Percentiles rank a stretch among this genome's conserved stretches.
Conservation (phyloP, 30 jellyfish, hydroid and myxozoan species). For the Rhopilema esculentum region DNA sequence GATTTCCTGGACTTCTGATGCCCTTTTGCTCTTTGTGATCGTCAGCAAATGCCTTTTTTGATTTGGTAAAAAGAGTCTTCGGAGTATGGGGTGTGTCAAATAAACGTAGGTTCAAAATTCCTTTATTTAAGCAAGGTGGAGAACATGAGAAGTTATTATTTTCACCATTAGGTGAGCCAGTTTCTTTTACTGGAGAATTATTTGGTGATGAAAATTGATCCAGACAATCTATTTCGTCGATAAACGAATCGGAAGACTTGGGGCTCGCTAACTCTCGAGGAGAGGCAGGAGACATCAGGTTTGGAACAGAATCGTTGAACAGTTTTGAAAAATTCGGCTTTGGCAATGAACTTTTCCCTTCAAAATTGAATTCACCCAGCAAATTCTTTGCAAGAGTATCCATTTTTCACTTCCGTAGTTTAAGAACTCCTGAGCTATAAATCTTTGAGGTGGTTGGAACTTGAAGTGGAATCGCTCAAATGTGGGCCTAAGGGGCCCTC, state of each 20-base stretch:
- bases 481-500: not conserved
- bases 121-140: slow-evolving; percentile 92
- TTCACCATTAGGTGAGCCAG: slow-evolving; percentile 25
- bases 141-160: slow-evolving; percentile 48
- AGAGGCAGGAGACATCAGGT: slow-evolving; percentile 29
- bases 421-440: not conserved
- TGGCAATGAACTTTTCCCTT: slow-evolving; percentile 15
- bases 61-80: slow-evolving; percentile 80
- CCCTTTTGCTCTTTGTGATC: slow-evolving; percentile 18
- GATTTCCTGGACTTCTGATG: slow-evolving; percentile 21
- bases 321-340: slow-evolving; percentile 11
- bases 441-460: not conserved
- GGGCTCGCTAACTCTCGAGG: slow-evolving; percentile 63
- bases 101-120: slow-evolving; percentile 72
- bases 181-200: slow-evolving; percentile 60
- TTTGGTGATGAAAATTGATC: slow-evolving; percentile 81
- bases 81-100: slow-evolving; percentile 97
- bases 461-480: not conserved
- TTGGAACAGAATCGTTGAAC: not conserved
- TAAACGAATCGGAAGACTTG: slow-evolving; percentile 64
- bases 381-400: slow-evolving; percentile 72
- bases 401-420: slow-evolving; percentile 31
- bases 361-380: slow-evolving; percentile 54
- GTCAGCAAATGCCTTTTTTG: slow-evolving; percentile 56
- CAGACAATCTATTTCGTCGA: slow-evolving; percentile 67